Conservation (phyloP, 2,888 invertebrate genomes). For the Sepiola atlantica region DNA sequence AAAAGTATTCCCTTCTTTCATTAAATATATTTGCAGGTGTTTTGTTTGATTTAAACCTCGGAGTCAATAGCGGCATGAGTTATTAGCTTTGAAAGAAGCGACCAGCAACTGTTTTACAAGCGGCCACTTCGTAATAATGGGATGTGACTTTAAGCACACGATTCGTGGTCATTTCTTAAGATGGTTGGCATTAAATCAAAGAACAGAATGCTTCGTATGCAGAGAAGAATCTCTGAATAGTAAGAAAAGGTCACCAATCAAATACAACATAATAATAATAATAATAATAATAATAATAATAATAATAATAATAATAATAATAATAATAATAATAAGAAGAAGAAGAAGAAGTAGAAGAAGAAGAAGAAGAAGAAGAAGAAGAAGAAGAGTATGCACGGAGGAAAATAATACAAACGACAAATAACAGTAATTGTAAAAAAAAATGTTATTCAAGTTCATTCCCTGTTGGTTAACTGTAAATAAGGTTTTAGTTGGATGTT, state of each 20-base stretch:
- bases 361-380: neutral
- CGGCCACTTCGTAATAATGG: neutral
- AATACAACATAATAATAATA: neutral
- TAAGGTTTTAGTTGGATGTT: neutral
- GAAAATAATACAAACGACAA: neutral
- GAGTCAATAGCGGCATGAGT: neutral
- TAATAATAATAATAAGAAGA: neutral
- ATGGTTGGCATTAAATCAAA: neutral
- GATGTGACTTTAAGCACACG: neutral
- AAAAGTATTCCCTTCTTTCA: neutral
- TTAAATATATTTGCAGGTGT: neutral
- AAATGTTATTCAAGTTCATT: neutral
- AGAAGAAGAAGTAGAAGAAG: neutral
- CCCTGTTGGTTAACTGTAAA: slow-evolving; percentile 11
- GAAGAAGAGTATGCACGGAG: neutral
- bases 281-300: no score
- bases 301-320: neutral
- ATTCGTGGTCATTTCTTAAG: neutral
- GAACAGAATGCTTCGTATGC: neutral
- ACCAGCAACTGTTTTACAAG: neutral
- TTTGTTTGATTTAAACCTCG: neutral
- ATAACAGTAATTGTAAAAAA: neutral
- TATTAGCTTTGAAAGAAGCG: neutral
- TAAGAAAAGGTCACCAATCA: neutral
- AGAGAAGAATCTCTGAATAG: neutral